Percentiles rank a stretch among this genome's conserved stretches.
Conservation (phyloP, 2,888 invertebrate species). For the Sinotaia quadrata region DNA sequence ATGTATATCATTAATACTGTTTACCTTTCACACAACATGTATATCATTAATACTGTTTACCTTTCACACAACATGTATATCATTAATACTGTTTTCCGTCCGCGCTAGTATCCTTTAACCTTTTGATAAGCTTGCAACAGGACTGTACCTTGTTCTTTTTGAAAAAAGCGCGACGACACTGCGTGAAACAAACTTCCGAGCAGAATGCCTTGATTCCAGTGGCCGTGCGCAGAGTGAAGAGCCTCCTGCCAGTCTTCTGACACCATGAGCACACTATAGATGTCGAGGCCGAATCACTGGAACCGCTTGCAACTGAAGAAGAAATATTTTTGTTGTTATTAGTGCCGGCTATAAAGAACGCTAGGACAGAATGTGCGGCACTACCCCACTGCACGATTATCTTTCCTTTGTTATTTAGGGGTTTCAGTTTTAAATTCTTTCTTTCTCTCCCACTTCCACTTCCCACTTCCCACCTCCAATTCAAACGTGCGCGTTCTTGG, state of each 20-base stretch:
- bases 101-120: too few species aligned
- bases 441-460: too few species aligned
- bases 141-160: constrained; percentile 82
- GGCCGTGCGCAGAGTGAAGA: constrained; percentile 66
- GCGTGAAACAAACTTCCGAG: constrained; percentile 91
- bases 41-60: too few species aligned
- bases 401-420: too few species aligned
- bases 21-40: too few species aligned
- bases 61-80: too few species aligned
- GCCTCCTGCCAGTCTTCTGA: constrained; percentile 69
- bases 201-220: constrained; percentile 77
- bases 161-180: constrained; percentile 89
- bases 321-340: not conserved
- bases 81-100: too few species aligned
- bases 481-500: not conserved
- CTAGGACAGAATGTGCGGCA: not conserved
- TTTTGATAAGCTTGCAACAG: too few species aligned
- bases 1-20: too few species aligned
- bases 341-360: not conserved
- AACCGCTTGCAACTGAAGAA: not conserved
- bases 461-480: not conserved
- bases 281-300: constrained; percentile 32
- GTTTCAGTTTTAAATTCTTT: too few species aligned
- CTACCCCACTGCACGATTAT: too few species aligned
- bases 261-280: constrained; percentile 71